These are phyloP conservation scores for Acipenser oxyrinchus DNA, from an alignment of 2,797 vertebrate species.

Conservation along the genomic window DNA sequence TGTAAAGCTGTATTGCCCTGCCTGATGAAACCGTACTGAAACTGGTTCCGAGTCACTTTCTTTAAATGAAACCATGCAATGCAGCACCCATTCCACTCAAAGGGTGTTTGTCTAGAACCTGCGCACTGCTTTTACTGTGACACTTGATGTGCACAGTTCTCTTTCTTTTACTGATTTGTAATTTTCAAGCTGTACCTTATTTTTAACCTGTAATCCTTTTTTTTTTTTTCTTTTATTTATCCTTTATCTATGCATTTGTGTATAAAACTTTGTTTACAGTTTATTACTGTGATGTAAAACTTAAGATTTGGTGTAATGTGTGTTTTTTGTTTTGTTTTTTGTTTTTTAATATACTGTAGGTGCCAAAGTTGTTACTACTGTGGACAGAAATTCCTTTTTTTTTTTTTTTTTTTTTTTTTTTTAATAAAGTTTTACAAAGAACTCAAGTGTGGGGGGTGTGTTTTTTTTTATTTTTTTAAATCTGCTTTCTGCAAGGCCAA, in stretches of 20 bases:
- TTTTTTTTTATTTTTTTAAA: no score
- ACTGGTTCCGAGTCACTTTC: no score
- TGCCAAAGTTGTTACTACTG: constrained; percentile 97
- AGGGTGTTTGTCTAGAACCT: constrained; percentile 24
- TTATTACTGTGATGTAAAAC: constrained; percentile 66
- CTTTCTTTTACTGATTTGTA: constrained; percentile 21
- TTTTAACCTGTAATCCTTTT: constrained; percentile 50
- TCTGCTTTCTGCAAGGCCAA: no score
- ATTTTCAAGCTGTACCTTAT: constrained; percentile 19
- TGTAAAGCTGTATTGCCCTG: background rate
- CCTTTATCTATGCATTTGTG: constrained; percentile 54
- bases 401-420: no score
- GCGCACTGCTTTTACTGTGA: constrained; percentile 37
- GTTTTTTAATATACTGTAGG: constrained; percentile 88
- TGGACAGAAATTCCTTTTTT: constrained; percentile 81
- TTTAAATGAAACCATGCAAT: no score
- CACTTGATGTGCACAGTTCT: constrained; percentile 18
- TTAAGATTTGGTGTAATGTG: constrained; percentile 83
- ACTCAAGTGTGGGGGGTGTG: constrained; percentile 21
- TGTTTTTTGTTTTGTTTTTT: no score
- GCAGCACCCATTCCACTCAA: background rate
- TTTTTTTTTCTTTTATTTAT: constrained; percentile 57
- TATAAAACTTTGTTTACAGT: constrained; percentile 29
- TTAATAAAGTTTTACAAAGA: constrained; percentile 89
- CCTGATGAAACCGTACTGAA: no score